Evolutionary conservation across 2,797 vertebrate species (phyloP).

Genomic region (Scarus forsteni): DNA sequence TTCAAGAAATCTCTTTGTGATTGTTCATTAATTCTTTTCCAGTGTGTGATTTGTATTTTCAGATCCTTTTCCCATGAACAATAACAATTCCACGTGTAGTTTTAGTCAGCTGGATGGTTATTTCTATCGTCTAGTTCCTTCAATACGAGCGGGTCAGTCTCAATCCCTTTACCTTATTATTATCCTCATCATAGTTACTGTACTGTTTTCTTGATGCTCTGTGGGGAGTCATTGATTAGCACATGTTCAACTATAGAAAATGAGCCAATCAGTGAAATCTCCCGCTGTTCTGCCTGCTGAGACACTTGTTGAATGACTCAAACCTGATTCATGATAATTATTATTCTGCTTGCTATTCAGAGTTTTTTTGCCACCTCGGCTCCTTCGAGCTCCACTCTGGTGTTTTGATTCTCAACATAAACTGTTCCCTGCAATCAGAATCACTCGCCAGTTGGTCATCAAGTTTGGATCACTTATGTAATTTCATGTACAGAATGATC

Average conservation of each 20-base stretch:
- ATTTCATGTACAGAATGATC: too few relatives aligned
- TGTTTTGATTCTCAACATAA: background rate
- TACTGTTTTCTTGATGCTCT: background rate
- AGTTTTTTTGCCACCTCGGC: constrained; percentile 1
- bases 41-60: too few relatives aligned
- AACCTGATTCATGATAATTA: constrained; percentile 7
- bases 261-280: background rate
- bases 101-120: too few relatives aligned
- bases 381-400: background rate
- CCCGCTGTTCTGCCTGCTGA: background rate
- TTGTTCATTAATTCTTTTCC: too few relatives aligned
- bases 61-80: too few relatives aligned
- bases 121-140: too few relatives aligned
- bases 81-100: too few relatives aligned
- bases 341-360: background rate
- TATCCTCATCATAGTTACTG: background rate
- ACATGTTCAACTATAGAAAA: background rate
- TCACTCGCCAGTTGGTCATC: too few relatives aligned
- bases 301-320: background rate
- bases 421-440: too few relatives aligned
- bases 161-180: background rate
- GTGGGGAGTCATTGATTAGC: constrained; percentile 13
- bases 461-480: too few relatives aligned
- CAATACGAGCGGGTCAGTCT: too few relatives aligned
- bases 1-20: too few relatives aligned